phyloP scores from a whole-genome alignment of 2,113 vertebrate genomes.

The Phasianus colchicus region DNA sequence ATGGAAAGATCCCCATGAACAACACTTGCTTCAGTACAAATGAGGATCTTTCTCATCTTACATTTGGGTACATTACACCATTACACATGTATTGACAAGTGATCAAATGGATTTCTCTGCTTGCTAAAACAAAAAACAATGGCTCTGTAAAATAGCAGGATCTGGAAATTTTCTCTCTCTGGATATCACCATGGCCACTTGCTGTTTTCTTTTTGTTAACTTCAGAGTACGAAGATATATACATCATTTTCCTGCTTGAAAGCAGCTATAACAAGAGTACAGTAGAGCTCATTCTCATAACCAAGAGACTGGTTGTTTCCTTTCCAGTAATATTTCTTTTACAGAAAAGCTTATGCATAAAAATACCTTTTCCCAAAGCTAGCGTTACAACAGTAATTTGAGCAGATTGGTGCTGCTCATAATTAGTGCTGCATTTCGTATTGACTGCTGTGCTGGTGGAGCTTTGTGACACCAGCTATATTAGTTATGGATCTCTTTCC shows the following conservation, averaged over 20 bases:
- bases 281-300: slow-evolving; percentile 18
- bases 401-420: slow-evolving; percentile 14
- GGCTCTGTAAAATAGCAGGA: background rate
- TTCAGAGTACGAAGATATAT: background rate
- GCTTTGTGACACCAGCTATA: slow-evolving; percentile 32
- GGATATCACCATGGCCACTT: background rate
- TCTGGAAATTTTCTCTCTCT: background rate
- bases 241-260: background rate
- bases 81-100: background rate
- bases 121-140: background rate
- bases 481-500: slow-evolving; percentile 12
- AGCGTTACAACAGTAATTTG: slow-evolving; percentile 29
- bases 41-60: background rate
- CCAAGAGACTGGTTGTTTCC: slow-evolving; percentile 4
- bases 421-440: slow-evolving; percentile 12
- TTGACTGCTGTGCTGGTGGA: slow-evolving; percentile 21
- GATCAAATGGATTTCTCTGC: background rate
- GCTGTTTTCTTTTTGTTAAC: background rate
- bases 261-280: slow-evolving; percentile 23
- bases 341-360: slow-evolving; percentile 45
- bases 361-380: slow-evolving; percentile 57
- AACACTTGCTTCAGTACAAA: background rate
- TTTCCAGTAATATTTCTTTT: slow-evolving; percentile 28
- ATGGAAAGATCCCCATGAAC: background rate
- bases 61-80: background rate